phyloP scores from a whole-genome alignment of 92 coral and sea anemone genomes.

The Montipora capitata region DNA sequence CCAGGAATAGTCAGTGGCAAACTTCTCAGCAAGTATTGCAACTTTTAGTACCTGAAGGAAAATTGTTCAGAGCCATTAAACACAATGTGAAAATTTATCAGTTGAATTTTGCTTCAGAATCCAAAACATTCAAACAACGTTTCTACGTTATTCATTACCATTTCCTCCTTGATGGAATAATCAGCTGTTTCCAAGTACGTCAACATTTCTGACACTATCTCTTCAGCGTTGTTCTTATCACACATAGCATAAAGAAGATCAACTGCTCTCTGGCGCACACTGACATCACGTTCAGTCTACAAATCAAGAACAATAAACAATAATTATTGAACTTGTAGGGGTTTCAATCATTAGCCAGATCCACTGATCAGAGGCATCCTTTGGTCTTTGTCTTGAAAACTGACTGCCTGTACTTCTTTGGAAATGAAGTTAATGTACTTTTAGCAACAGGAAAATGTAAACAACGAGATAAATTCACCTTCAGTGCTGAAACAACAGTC shows the following conservation, averaged over 20 bases:
- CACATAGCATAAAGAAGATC: conserved; percentile 99
- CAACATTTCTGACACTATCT: conserved; percentile 97
- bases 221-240: conserved; percentile 97
- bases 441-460: too few relatives aligned
- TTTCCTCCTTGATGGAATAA: conserved; percentile 97
- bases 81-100: too few relatives aligned
- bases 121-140: not conserved
- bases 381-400: too few relatives aligned
- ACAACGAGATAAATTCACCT: conserved; percentile 57
- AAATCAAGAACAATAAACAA: not conserved
- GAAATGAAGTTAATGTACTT: too few relatives aligned
- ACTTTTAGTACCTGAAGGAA: conserved; percentile 88
- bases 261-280: conserved; percentile 99
- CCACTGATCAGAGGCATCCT: too few relatives aligned
- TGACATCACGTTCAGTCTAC: conserved; percentile 98
- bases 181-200: conserved; percentile 95
- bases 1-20: conserved; percentile 98
- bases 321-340: too few relatives aligned
- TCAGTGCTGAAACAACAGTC: conserved; percentile 95
- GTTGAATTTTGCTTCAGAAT: too few relatives aligned
- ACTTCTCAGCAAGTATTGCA: conserved; percentile 96
- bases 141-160: conserved; percentile 64
- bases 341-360: too few relatives aligned
- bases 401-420: too few relatives aligned
- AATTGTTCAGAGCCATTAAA: not conserved